These are phyloP conservation scores for Acromyrmex echinatior DNA, from an alignment of 1,140 invertebrate genomes.

Conservation along the genomic window DNA sequence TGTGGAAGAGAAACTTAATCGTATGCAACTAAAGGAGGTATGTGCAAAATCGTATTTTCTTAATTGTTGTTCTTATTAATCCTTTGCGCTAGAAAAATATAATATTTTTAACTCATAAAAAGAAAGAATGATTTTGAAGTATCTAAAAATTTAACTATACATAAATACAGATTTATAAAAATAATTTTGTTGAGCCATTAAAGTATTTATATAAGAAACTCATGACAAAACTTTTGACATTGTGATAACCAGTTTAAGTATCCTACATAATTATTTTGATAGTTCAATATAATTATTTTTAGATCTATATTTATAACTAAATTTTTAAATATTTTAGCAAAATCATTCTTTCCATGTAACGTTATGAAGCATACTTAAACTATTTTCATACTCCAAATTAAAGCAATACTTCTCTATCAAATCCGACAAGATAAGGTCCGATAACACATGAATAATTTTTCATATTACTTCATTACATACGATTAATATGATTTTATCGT, in stretches of 20 bases:
- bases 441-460: background rate
- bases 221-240: no score
- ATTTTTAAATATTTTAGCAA: no score
- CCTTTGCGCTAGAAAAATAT: background rate
- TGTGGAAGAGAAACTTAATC: constrained; percentile 77
- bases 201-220: no score
- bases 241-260: no score
- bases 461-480: background rate
- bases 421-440: background rate
- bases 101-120: background rate
- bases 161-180: no score
- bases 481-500: background rate
- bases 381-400: background rate
- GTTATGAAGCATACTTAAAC: background rate
- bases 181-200: no score
- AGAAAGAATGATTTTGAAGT: no score
- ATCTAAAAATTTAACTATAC: no score
- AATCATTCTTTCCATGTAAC: no score
- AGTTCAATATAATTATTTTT: no score
- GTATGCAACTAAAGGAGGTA: constrained; percentile 85
- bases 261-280: no score
- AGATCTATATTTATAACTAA: no score
- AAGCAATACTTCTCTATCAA: background rate
- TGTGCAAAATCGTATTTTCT: constrained; percentile 11
- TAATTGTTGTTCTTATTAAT: background rate